These are phyloP conservation scores for Archaeoteleia sp. DNA, from an alignment of 2,888 invertebrate genomes.

Conservation along the genomic window DNA sequence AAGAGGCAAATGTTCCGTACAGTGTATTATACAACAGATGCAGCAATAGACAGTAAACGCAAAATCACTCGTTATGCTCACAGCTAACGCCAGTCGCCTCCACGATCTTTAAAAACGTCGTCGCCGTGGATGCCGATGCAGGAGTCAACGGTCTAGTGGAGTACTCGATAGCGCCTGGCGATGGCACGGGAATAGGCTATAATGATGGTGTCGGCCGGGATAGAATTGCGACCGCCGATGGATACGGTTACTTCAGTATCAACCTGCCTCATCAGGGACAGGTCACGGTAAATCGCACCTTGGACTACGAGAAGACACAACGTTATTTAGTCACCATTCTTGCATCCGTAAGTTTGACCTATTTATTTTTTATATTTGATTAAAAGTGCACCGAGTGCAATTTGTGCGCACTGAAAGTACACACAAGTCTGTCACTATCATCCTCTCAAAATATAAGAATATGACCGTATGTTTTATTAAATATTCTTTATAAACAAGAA, in stretches of 20 bases:
- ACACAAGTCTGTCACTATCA: too few species aligned
- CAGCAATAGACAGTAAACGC: conserved; percentile 18
- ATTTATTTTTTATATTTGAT: too few species aligned
- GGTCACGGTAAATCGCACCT: conserved; percentile 88
- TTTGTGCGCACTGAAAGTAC: too few species aligned
- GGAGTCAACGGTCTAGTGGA: conserved; percentile 93
- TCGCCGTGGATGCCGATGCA: conserved; percentile 88
- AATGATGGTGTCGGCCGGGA: conserved; percentile 79
- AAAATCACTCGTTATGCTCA: conserved; percentile 61
- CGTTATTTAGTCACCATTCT: conserved; percentile 91
- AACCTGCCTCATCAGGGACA: conserved; percentile 92
- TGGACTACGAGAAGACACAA: conserved; percentile 92
- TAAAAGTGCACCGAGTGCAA: too few species aligned
- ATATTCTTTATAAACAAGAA: too few species aligned
- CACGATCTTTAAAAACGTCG: conserved; percentile 88
- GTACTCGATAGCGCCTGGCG: conserved; percentile 87
- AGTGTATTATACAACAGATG: conserved; percentile 15
- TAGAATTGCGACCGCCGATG: conserved; percentile 82
- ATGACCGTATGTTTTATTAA: too few species aligned
- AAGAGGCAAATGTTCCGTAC: conserved; percentile 10
- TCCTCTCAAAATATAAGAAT: too few species aligned
- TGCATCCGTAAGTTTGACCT: conserved; percentile 82
- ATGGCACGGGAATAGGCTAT: conserved; percentile 76
- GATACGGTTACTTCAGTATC: conserved; percentile 89
- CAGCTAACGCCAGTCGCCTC: conserved; percentile 91